Conservation (phyloP, 2,888 invertebrate species). For the Tenthredo notha region DNA sequence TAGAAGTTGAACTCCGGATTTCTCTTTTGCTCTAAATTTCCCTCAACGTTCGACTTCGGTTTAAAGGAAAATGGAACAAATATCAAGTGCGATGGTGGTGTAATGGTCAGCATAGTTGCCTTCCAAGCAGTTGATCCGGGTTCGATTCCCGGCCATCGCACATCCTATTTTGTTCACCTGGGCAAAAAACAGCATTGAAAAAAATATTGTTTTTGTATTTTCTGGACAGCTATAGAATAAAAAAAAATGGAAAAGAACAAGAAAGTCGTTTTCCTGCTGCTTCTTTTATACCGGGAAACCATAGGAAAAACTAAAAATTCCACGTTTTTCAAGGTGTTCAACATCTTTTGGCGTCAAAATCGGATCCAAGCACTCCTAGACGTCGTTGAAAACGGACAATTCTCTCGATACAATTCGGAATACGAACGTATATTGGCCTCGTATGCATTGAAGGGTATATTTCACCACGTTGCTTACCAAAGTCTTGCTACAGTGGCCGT, state of each 20-base stretch:
- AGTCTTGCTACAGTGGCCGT: constrained; percentile 62
- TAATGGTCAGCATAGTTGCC: constrained; percentile 64
- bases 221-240: not conserved
- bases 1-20: not conserved
- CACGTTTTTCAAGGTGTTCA: constrained; percentile 38
- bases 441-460: constrained; percentile 68
- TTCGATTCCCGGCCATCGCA: constrained; percentile 68
- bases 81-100: constrained; percentile 63
- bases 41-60: not conserved
- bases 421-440: constrained; percentile 59
- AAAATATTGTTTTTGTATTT: not conserved
- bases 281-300: not conserved
- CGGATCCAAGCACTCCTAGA: constrained; percentile 64
- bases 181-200: not conserved
- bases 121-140: constrained; percentile 67
- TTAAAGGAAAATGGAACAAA: not conserved
- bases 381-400: constrained; percentile 58
- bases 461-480: constrained; percentile 68
- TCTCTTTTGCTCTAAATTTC: constrained; percentile 45
- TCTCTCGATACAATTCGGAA: constrained; percentile 61
- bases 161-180: constrained; percentile 27
- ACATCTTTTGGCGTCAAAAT: constrained; percentile 58
- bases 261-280: not conserved
- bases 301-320: not conserved
- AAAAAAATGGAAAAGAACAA: not conserved